Percentiles rank a stretch among this genome's conserved stretches.
phyloP scores from a whole-genome alignment of 53 echinoderm and acorn worm genomes.

The Hippasteria phrygiana region DNA sequence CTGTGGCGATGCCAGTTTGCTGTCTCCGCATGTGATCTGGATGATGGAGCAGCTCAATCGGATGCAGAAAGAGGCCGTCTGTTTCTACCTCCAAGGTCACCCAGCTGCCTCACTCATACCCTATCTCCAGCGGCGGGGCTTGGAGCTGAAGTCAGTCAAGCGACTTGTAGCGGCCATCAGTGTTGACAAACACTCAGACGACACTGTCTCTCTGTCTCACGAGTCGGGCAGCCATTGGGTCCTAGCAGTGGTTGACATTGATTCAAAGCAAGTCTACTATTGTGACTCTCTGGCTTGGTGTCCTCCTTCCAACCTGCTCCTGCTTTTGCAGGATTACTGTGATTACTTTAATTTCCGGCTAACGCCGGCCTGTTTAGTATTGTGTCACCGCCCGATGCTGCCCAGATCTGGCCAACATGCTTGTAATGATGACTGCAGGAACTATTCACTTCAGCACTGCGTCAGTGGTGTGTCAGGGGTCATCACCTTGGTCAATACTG shows the following conservation, averaged over 20 bases:
- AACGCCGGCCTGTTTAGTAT: not conserved
- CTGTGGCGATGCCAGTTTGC: not conserved
- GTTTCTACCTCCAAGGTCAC: slow-evolving; percentile 2
- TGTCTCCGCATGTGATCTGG: not conserved
- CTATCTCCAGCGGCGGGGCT: not conserved
- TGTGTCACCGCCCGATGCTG: not conserved
- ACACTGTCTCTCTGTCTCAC: not conserved
- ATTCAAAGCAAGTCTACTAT: not conserved
- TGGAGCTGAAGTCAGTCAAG: not conserved
- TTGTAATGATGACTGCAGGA: not conserved
- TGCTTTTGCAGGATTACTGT: not conserved
- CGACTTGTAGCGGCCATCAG: not conserved
- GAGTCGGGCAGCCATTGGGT: slow-evolving; percentile 5
- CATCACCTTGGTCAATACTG: not conserved
- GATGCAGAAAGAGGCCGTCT: not conserved
- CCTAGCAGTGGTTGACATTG: not conserved
- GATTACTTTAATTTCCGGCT: not conserved
- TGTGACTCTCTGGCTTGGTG: not conserved
- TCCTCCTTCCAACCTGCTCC: not conserved
- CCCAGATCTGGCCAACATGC: not conserved
- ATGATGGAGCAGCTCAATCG: not conserved
- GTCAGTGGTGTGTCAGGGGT: not conserved
- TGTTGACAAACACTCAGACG: not conserved
- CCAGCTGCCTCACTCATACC: not conserved
- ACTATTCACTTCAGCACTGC: not conserved